Base-by-base conservation (phyloP, 1,140 invertebrate genomes). In the Nasonia longicornis region DNA sequence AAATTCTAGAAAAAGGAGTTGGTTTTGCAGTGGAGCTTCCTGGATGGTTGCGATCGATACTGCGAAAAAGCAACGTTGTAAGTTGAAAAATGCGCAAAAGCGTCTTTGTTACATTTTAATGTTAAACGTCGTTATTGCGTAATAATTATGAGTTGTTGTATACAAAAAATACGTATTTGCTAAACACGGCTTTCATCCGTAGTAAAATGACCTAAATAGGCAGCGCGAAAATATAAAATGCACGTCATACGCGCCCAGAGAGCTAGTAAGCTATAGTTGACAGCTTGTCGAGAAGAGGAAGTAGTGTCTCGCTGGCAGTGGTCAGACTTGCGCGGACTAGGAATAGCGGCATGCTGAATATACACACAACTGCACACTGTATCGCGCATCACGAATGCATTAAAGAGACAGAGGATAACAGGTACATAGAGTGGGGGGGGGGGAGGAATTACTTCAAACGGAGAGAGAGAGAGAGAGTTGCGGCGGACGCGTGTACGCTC, bases 261-360 rank as follows among this genome's bases (percentile, higher is more conserved):
- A 70, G 26, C 26, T 26, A 26, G 48, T 12, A 48, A 79, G 31
- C 31, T 35, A 35, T 35, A 35, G 63, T 79, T 38, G 69, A 52
- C 26, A 72, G 69, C 31, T 58, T 73, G 69, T 31, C 31, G 74
- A 73, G 79, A 42, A 83, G 67, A 83, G 78, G 84, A 86, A 87
- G 85, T 85, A 85, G 86, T 87, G 84, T 52, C 82, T 86, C 63
- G 83, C 82, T 64, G 80, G 83, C 83, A 79, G 81, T 83, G 86
- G 84, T 85, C 86, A 84, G 83, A 78, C 83, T 73, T 77, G 75
- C 48, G 45, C 66, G 74, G 64, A 16, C 52, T 64, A 45, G 72
- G 31, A 45, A 66, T 52, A 42, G 16, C 42, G 16, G 31, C 22
- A 6, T 35, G 31, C n/a, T 67, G 22, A n/a, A n/a, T 58, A n/a